Conservation (phyloP, 2,888 invertebrate genomes). For the Agyllia agylla region DNA sequence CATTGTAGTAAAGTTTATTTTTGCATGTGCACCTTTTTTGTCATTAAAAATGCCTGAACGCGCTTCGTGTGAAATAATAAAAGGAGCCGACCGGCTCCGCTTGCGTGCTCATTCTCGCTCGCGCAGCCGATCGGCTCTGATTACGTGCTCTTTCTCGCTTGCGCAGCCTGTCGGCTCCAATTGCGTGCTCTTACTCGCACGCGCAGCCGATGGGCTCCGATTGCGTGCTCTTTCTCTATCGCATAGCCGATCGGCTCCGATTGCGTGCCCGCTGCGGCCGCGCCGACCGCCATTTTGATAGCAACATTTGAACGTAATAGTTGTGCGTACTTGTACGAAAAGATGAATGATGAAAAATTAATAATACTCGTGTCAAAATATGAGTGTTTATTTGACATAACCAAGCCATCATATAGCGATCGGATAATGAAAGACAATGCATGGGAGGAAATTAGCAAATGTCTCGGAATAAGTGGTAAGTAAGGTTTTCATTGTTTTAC, state of each 20-base stretch:
- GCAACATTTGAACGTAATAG: slow-evolving; percentile 4
- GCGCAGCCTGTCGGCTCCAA: neutral
- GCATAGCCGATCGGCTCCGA: neutral
- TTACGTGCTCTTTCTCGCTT: neutral
- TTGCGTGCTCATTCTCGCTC: neutral
- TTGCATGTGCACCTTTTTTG: neutral
- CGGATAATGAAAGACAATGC: slow-evolving; percentile 20
- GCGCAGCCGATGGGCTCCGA: neutral
- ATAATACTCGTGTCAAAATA: slow-evolving; percentile 18
- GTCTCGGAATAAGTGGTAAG: neutral
- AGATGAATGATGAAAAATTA: slow-evolving; percentile 8
- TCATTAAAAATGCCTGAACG: neutral
- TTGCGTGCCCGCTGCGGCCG: neutral
- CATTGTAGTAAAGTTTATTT: neutral
- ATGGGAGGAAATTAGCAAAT: slow-evolving; percentile 7
- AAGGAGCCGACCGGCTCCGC: neutral
- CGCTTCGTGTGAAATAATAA: neutral
- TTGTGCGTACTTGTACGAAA: neutral
- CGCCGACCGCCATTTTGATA: neutral
- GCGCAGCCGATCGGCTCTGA: neutral
- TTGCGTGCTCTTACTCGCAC: neutral
- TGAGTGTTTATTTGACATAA: slow-evolving; percentile 23
- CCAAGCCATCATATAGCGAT: slow-evolving; percentile 20
- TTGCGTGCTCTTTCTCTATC: neutral
- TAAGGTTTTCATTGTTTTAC: neutral